Conservation (phyloP, 1,140 invertebrate genomes). For the Holcopasites calliopsidis region DNA sequence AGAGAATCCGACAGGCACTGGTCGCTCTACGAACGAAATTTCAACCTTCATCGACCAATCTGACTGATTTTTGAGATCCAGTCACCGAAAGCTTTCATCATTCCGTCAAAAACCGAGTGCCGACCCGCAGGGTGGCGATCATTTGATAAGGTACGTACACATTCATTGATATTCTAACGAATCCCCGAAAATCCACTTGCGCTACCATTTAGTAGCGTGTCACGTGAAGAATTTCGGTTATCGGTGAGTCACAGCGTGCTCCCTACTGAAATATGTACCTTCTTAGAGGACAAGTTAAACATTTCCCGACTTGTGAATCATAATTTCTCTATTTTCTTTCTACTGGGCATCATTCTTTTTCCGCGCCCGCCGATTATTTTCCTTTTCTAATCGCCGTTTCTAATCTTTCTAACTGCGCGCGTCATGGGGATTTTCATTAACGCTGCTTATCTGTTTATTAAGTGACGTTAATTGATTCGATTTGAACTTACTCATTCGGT, state of each 20-base stretch:
- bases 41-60: slow-evolving; percentile 59
- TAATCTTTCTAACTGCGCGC: no score
- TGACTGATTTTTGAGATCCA: slow-evolving; percentile 80
- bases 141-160: slow-evolving; percentile 74
- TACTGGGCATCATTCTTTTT: not conserved
- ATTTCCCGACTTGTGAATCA: slow-evolving; percentile 1
- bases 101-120: slow-evolving; percentile 79
- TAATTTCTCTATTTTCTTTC: slow-evolving; percentile 5
- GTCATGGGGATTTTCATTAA: not conserved
- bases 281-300: not conserved
- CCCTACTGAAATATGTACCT: not conserved
- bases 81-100: slow-evolving; percentile 79
- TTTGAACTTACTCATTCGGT: slow-evolving; percentile 1
- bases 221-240: slow-evolving; percentile 31
- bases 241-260: not conserved
- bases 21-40: slow-evolving; percentile 61
- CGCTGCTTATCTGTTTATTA: not conserved
- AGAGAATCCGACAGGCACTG: slow-evolving; percentile 66
- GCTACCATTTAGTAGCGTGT: not conserved
- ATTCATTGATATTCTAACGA: not conserved
- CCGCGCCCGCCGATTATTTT: no score
- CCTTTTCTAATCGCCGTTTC: not conserved
- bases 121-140: slow-evolving; percentile 79
- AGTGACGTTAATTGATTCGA: not conserved
- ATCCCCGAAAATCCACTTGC: not conserved